Percentiles rank a stretch among this genome's conserved stretches.
These are phyloP conservation scores for Drosophila burlai DNA, from an alignment of 1,140 invertebrate species.

Conservation along the genomic window DNA sequence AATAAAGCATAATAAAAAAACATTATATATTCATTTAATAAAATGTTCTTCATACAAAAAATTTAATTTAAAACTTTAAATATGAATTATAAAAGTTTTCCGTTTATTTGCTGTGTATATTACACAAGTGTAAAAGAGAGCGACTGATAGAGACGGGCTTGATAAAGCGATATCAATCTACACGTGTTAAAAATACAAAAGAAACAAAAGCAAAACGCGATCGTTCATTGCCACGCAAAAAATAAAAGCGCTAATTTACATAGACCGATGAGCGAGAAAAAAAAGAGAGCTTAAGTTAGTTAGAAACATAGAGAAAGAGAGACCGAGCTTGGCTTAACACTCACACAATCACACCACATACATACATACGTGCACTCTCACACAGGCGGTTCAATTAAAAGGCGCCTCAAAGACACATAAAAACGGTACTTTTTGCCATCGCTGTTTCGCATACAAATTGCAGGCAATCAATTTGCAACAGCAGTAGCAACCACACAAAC, in stretches of 20 bases:
- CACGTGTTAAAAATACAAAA: conserved; percentile 39
- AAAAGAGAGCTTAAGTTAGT: conserved; percentile 10
- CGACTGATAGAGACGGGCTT: conserved; percentile 37
- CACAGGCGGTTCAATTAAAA: conserved; percentile 60
- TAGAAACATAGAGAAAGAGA: too few species aligned
- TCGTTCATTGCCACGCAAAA: conserved; percentile 70
- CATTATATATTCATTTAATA: too few species aligned
- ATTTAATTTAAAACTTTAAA: too few species aligned
- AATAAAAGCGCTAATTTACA: conserved; percentile 48
- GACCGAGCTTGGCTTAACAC: conserved; percentile 7
- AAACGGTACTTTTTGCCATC: conserved; percentile 63
- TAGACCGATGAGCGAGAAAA: conserved; percentile 3
- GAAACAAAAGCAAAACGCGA: conserved; percentile 34
- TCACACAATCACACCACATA: conserved; percentile 7
- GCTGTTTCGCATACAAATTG: conserved; percentile 69
- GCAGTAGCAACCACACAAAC: conserved; percentile 32
- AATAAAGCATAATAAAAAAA: too few species aligned
- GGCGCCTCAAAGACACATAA: conserved; percentile 54
- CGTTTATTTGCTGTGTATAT: conserved; percentile 1
- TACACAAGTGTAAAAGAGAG: conserved; percentile 6
- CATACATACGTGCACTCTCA: background rate
- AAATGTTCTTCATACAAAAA: too few species aligned
- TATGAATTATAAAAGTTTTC: background rate
- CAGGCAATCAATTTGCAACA: conserved; percentile 71
- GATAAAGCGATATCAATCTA: conserved; percentile 45